A percentile compares a stretch with the other conserved stretches of the same genome.
phyloP scores from a whole-genome alignment of 1,140 invertebrate genomes.

The Choristoneura fumiferana region DNA sequence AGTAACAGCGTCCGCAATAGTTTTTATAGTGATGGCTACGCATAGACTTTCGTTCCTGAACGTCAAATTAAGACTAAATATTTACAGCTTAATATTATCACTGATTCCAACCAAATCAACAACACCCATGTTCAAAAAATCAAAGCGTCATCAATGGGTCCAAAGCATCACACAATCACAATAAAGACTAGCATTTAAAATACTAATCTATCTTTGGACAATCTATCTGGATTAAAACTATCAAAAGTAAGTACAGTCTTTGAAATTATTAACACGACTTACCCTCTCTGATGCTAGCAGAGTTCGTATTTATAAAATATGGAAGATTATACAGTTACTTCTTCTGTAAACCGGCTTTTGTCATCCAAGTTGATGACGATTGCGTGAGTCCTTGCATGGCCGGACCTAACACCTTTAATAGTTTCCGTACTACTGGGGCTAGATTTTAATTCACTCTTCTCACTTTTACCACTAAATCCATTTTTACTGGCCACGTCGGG shows the following conservation, averaged over 20 bases:
- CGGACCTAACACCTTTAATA: slow-evolving; percentile 78
- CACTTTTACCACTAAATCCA: slow-evolving; percentile 56
- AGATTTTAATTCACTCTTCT: slow-evolving; percentile 63
- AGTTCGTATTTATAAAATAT: slow-evolving; percentile 6
- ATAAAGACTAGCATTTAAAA: slow-evolving; percentile 64
- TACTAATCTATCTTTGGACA: slow-evolving; percentile 19
- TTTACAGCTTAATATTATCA: slow-evolving; percentile 22
- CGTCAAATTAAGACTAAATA: too few relatives aligned
- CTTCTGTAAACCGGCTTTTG: slow-evolving; percentile 88
- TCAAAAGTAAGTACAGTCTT: slow-evolving; percentile 57
- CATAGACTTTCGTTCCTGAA: too few relatives aligned
- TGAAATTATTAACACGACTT: slow-evolving; percentile 23
- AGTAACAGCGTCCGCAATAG: too few relatives aligned
- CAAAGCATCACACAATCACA: slow-evolving; percentile 54
- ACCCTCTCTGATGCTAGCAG: neutral
- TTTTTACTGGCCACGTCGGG: slow-evolving; percentile 61
- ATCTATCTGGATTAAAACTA: slow-evolving; percentile 23
- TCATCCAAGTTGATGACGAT: slow-evolving; percentile 89
- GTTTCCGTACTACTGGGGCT: slow-evolving; percentile 65
- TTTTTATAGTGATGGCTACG: too few relatives aligned
- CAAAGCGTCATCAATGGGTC: too few relatives aligned
- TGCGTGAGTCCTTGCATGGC: slow-evolving; percentile 84
- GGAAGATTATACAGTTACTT: slow-evolving; percentile 84
- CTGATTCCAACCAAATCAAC: neutral
- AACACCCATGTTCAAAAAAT: too few relatives aligned